Conservation (phyloP, 1,140 invertebrate genomes). For the Caenorhabditis brenneri region DNA sequence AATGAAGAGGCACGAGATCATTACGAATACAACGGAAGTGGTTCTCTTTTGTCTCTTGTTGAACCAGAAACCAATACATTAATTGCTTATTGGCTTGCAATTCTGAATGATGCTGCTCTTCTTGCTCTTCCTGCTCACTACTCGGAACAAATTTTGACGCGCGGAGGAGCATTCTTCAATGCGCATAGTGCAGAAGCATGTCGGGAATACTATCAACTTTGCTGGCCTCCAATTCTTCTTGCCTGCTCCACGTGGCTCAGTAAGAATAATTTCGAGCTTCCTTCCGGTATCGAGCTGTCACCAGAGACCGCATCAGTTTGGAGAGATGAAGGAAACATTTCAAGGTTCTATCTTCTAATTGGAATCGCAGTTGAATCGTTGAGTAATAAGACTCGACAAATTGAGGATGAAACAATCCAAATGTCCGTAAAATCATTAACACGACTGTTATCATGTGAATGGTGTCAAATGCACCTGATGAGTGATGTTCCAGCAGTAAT, state of each 20-base stretch:
- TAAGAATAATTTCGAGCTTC: constrained; percentile 75
- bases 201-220: constrained; percentile 83
- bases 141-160: constrained; percentile 79
- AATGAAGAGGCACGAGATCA: constrained; percentile 44
- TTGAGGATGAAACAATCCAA: constrained; percentile 44
- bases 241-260: constrained; percentile 87
- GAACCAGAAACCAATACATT: constrained; percentile 88
- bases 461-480: constrained; percentile 82
- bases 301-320: constrained; percentile 11
- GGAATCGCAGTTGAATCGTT: constrained; percentile 35
- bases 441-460: constrained; percentile 82
- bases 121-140: constrained; percentile 83
- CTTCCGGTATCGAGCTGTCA: constrained; percentile 55
- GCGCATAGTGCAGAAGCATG: constrained; percentile 92
- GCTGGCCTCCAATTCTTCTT: constrained; percentile 92
- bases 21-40: constrained; percentile 77
- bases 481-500: constrained; percentile 82
- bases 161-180: constrained; percentile 94
- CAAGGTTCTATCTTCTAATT: constrained; percentile 27
- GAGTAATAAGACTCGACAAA: constrained; percentile 11
- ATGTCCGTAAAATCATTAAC: constrained; percentile 85
- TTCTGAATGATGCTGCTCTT: constrained; percentile 90
- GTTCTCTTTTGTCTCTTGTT: constrained; percentile 83
- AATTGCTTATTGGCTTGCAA: constrained; percentile 90
- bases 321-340: constrained; percentile 28